Conservation (phyloP, 2,797 vertebrate species). For the Melanotaenia nigrans region DNA sequence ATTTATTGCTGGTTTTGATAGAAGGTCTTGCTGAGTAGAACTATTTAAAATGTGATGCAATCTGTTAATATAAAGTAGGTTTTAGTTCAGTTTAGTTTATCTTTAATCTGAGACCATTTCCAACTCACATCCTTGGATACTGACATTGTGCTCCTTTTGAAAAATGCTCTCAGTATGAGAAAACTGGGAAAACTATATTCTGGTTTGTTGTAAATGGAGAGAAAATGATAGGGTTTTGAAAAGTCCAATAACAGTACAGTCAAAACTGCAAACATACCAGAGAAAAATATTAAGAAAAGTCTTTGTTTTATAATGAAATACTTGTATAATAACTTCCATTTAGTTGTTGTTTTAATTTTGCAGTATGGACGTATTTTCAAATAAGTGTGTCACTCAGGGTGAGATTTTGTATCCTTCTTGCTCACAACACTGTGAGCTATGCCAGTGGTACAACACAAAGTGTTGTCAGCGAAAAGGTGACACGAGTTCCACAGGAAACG, state of each 20-base stretch:
- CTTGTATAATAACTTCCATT: too few species aligned
- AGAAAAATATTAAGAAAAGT: background rate
- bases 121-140: background rate
- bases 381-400: constrained; percentile 18
- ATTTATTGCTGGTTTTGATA: background rate
- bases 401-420: constrained; percentile 34
- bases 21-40: background rate
- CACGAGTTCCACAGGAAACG: constrained; percentile 65
- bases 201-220: too few species aligned
- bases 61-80: background rate
- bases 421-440: constrained; percentile 52
- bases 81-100: too few species aligned
- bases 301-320: background rate
- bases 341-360: background rate
- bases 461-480: constrained; percentile 71
- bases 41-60: background rate
- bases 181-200: too few species aligned
- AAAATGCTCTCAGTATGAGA: background rate
- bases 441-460: constrained; percentile 58
- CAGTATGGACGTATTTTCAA: background rate
- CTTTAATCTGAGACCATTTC: background rate
- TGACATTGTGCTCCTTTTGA: background rate
- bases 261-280: background rate
- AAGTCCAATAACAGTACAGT: background rate
- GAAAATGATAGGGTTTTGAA: too few species aligned